These are phyloP conservation scores for Osedax fenrisi DNA, from an alignment of 2,888 invertebrate genomes.

Conservation along the genomic window DNA sequence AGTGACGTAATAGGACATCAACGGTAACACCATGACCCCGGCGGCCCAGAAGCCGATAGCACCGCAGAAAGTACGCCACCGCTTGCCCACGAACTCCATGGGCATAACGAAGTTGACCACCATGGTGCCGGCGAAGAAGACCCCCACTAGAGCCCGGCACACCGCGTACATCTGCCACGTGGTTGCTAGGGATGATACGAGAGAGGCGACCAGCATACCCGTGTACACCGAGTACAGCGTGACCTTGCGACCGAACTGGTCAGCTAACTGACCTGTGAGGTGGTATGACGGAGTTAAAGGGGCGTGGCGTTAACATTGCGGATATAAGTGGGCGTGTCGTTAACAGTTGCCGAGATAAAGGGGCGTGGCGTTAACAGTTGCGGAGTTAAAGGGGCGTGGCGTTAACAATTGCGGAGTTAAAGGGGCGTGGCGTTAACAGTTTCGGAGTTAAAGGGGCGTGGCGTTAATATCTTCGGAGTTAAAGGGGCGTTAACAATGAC, in stretches of 20 bases:
- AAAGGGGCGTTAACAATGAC: too few relatives aligned
- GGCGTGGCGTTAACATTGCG: too few relatives aligned
- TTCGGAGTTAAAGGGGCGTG: too few relatives aligned
- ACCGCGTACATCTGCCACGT: slow-evolving; percentile 45
- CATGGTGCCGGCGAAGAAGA: slow-evolving; percentile 44
- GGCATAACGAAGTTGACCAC: slow-evolving; percentile 48
- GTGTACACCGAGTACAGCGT: slow-evolving; percentile 41
- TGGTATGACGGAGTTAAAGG: too few relatives aligned
- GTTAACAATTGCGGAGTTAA: too few relatives aligned
- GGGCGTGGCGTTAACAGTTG: too few relatives aligned
- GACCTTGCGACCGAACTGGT: slow-evolving; percentile 43
- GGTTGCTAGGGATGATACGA: slow-evolving; percentile 42
- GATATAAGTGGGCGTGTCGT: too few relatives aligned
- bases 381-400: too few relatives aligned
- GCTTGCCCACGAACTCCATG: slow-evolving; percentile 44
- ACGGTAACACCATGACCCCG: slow-evolving; percentile 43
- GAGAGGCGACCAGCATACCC: slow-evolving; percentile 40
- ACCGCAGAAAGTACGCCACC: slow-evolving; percentile 47
- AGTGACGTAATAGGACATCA: slow-evolving; percentile 42
- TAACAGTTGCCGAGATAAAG: too few relatives aligned
- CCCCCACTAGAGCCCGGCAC: slow-evolving; percentile 42
- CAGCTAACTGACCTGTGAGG: slow-evolving; percentile 43
- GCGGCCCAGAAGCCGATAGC: slow-evolving; percentile 48
- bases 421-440: too few relatives aligned
- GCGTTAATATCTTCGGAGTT: too few relatives aligned